These are phyloP conservation scores for Pogonophryne albipinna DNA, from an alignment of 2,797 vertebrate genomes.

Conservation along the genomic window DNA sequence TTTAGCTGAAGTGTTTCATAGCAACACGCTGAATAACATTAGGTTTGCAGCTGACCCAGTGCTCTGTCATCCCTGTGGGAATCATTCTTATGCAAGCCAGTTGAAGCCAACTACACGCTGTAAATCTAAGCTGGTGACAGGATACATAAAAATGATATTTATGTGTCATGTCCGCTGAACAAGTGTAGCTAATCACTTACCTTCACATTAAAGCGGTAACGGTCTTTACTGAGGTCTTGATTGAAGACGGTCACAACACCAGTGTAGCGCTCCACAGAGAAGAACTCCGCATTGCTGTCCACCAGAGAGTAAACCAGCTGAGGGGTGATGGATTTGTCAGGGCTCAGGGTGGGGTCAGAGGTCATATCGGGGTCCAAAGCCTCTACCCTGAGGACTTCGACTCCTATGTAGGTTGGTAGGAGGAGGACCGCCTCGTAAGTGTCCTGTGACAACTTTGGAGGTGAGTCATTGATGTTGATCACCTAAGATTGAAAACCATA, in stretches of 20 bases:
- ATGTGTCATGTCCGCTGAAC: not conserved
- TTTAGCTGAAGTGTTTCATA: not conserved
- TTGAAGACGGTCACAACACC: conserved; percentile 91
- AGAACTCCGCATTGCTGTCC: conserved; percentile 90
- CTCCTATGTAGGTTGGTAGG: conserved; percentile 91
- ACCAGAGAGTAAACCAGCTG: conserved; percentile 91
- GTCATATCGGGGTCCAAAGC: conserved; percentile 91
- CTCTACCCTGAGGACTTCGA: conserved; percentile 89
- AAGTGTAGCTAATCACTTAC: conserved; percentile 72
- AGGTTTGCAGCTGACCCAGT: conserved; percentile 16
- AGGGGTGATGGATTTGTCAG: conserved; percentile 80
- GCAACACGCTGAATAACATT: conserved; percentile 19
- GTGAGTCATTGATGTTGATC: conserved; percentile 96
- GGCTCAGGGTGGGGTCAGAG: conserved; percentile 65
- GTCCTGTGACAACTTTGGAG: conserved; percentile 91
- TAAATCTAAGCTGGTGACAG: conserved; percentile 19
- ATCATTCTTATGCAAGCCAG: conserved; percentile 14
- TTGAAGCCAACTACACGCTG: conserved; percentile 12
- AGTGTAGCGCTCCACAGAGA: conserved; percentile 85
- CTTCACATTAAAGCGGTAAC: conserved; percentile 92
- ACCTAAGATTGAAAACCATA: conserved; percentile 72
- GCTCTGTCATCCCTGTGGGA: conserved; percentile 15
- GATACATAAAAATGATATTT: not conserved
- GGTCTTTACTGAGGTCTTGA: conserved; percentile 90
- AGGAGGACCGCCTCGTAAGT: conserved; percentile 91